Evolutionary conservation across 2,797 vertebrate species (phyloP), one percentile per base, ranked within the genome.

Genomic region (Prionace glauca): DNA sequence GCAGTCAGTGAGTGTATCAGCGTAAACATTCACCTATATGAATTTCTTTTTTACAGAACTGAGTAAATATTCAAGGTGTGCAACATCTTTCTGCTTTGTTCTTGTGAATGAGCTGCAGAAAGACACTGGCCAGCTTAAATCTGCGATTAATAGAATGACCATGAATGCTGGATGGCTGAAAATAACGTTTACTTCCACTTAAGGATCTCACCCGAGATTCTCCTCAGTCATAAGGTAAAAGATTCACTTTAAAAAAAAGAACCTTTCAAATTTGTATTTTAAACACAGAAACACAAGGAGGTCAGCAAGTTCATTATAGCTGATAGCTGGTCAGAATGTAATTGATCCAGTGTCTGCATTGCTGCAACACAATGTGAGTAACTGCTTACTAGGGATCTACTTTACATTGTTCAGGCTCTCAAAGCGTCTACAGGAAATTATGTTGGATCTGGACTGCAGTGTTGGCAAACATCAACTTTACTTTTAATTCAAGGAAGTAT

Each of bases 251-350:
- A 0, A n/a, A 65, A 91, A 91, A 91, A 65, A 56, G 62, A 36
- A n/a, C 56, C 62, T n/a, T 91, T 67, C n/a, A 18, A n/a, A n/a
- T 7, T 36, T 91, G 62, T 65, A 65, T n/a, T 22, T 91, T 18
- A 67, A 91, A 67, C 88, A 91, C 88, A 67, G 60, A 91, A 91
- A 36, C 88, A 67, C 60, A 67, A 91, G 67, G 88, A 36, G 32
- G 60, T 62, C 29, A 32, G 60, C 88, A 91, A 67, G 88, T 65
- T 91, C 60, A 91, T 65, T 91, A 9, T n/a, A 67, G 60, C n/a
- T 29, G 62, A 62, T 91, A n/a, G n/a, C 62, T 91, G 88, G 36
- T 91, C 88, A 91, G 32, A 65, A 65, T 36, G 9, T 91, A 65
- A 65, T 91, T 91, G 29, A 91, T 65, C 60, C 32, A 36, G 77